Base-by-base conservation (phyloP, 2,797 vertebrate genomes). In the Rallus crepitans region DNA sequence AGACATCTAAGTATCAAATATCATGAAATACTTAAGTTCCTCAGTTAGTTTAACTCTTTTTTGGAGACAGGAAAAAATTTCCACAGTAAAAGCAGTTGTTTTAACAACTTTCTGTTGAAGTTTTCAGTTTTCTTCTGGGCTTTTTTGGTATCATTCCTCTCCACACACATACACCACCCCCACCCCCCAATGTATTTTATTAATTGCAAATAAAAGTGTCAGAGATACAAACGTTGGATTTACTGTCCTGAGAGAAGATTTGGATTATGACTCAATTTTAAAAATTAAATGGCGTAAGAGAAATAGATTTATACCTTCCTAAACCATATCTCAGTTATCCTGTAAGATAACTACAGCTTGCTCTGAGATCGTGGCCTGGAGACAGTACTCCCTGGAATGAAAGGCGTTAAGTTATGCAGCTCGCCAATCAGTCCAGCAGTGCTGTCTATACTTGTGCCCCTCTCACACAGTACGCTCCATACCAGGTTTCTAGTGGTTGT, bases 391-490 rank as follows among this genome's bases (percentile, higher is more conserved):
- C 25, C 28, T 21, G 52, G 59, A 53, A 60, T 2, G 12, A 69
- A 73, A 82, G 21, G 15, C 9, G 50, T 65, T 14, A n/a, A 48
- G 19, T 9, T 39, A 1, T 50, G 59, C 12, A 19, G 9, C 9
- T 23, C 31, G 5, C 9, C 47, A 24, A 25, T 37, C 52, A 33
- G 40, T 16, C 2, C 33, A 61, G 28, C 63, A 65, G 6, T 69
- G 35, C 50, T 33, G 2, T 24, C 33, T 39, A 4, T 30, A 28
- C 35, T 30, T 7, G 1, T 10, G 5, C 11, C 12, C 64, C 17
- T 57, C 33, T 48, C 37, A 21, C 11, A 11, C 1, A 3, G 4
- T 6, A 1, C 25, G 20, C 37, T 76, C 56, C 0, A 0, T 47
- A 28, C 14, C 25, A 27, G 55, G 9, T 57, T 63, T 90, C 55